Base-by-base conservation (phyloP, 2,888 invertebrate species). In the Drosophila neonasuta region DNA sequence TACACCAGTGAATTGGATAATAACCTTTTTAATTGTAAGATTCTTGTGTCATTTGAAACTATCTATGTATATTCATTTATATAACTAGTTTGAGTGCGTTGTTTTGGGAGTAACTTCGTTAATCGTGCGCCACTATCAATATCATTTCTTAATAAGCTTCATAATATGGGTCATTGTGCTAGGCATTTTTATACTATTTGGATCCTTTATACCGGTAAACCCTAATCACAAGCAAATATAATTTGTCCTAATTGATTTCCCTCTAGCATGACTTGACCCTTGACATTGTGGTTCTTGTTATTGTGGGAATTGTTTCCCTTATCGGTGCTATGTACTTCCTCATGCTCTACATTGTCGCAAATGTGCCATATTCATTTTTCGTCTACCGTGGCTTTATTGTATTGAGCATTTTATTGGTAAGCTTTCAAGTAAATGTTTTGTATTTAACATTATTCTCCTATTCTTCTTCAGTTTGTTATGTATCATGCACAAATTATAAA, bases 401-500 rank as follows among this genome's bases (percentile, higher is more conserved):
- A 0, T 1, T 62, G 0, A 66, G 69, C 51, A 61, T 83, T 29
- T 36, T 69, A 15, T 20, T 71, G 66, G 80, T 80, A 34, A 9
- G 75, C 61, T 34, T 15, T 13, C 2, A 13, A 29, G 5, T 24
- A 3, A 0, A 1, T 0, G 0, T 9, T 29, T 6, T 24, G 24
- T 6, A 24, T 0, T 13, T 13, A 20, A 6, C 15, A 13, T n/a
- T 5, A n/a, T 10, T 6, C 36, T 4, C 11, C 10, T 32, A n/a
- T 36, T 34, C 34, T 11, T 0, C 49, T 41, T 7, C 55, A 83
- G 80, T 81, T 81, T 36, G 29, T 80, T 13, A 81, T 83, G 79
- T 81, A 81, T 9, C 84, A 83, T 41, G 84, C 81, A 0, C 80
- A 81, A 49, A 80, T 81, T 41, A 77, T 81, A 1, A 81, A 83